Evolutionary conservation across 1,140 invertebrate genomes (phyloP), one percentile per base, ranked within the genome.

Genomic region (Apis florea): DNA sequence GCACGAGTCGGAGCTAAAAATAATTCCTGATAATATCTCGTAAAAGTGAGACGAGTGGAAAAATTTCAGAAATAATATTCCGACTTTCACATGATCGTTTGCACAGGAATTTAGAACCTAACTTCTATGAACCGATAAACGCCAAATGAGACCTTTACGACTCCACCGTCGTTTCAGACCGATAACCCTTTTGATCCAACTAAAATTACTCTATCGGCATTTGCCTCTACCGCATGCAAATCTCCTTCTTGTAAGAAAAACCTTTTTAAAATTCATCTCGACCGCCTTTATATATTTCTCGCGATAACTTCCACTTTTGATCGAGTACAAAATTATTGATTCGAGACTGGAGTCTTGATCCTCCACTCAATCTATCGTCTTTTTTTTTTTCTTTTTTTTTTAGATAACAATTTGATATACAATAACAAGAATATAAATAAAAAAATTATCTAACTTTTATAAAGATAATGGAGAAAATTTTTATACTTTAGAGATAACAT

Each of bases 71-170:
- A 26, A 63, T 17, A 64, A 74, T 74, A 26, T n/a, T 15, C 21
- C 13, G 49, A n/a, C 77, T n/a, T 71, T 79, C 53, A 72, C 63
- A 11, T 5, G 26, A 21, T 53, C 21, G 13, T 58, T 67, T 11
- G 19, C 15, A 31, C 8, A 26, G 24, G 49, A 75, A 53, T 47
- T 49, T 0, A 21, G 6, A 40, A 58, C 40, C 58, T 69, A 21
- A 77, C 71, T 49, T 66, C 19, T 3, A 49, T 24, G 21, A 19
- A 26, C 56, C 58, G 77, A 72, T 79, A 71, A 79, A 21, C 68
- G 26, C 6, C 26, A n/a, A 72, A 79, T 24, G 69, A 79, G 67
- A 79, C 58, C 68, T 79, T 63, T 72, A 61, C 26, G 31, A 72
- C 26, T 24, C 21, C 10, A 53, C n/a, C 47, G 49, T 24, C 56